A percentile compares a stretch with the other conserved stretches of the same genome.
These are phyloP conservation scores for Aramus guarauna DNA, from an alignment of 2,113 vertebrate species.

Conservation along the genomic window DNA sequence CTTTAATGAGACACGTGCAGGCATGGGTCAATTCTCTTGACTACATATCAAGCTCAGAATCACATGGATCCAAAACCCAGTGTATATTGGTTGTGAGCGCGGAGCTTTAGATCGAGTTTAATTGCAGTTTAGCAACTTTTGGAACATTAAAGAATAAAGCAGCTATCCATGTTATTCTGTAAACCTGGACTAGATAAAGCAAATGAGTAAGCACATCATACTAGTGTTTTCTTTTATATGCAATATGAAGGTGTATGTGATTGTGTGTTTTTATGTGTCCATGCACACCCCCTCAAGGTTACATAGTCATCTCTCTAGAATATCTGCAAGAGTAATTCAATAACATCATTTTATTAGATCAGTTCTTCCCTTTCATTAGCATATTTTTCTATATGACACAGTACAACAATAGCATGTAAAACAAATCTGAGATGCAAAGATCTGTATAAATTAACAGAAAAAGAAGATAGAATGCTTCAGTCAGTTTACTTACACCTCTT, in stretches of 20 bases:
- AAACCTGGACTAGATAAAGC: background rate
- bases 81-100: background rate
- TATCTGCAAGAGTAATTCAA: background rate
- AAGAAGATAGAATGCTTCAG: background rate
- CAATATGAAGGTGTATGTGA: background rate
- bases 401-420: background rate
- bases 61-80: background rate
- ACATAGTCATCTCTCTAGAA: background rate
- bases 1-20: constrained; percentile 33
- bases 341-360: background rate
- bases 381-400: background rate
- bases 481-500: background rate
- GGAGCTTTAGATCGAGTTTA: background rate
- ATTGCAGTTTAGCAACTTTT: background rate
- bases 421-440: background rate
- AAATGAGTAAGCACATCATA: background rate
- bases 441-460: background rate
- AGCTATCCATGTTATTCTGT: background rate
- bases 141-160: background rate
- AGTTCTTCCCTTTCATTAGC: background rate
- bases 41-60: background rate
- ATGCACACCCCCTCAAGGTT: background rate
- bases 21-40: constrained; percentile 34
- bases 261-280: background rate
- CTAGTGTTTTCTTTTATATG: background rate